phyloP scores from a whole-genome alignment of 2,113 vertebrate species.

The Odocoileus hemionus region DNA sequence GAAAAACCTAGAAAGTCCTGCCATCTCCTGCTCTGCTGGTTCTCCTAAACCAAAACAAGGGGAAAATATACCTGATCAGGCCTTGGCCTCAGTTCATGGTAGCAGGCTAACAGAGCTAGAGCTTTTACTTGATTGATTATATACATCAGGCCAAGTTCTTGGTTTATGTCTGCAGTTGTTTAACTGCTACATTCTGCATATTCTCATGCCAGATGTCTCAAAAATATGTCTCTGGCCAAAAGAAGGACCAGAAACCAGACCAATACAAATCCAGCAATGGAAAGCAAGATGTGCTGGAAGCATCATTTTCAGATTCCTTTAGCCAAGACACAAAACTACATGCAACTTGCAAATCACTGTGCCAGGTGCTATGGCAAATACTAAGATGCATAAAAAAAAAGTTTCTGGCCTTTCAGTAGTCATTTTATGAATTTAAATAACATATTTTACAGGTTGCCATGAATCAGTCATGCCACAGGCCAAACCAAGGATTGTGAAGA shows the following conservation, averaged over 20 bases:
- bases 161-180: neutral
- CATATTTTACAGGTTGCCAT: slow-evolving; percentile 5
- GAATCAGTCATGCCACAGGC: neutral
- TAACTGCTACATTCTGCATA: slow-evolving; percentile 21
- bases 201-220: neutral
- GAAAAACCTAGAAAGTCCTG: neutral
- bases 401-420: neutral
- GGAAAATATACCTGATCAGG: neutral
- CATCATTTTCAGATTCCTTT: slow-evolving; percentile 25
- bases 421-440: slow-evolving; percentile 35
- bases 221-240: neutral
- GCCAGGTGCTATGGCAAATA: neutral
- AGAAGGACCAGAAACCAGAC: neutral
- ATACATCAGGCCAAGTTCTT: neutral
- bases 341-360: slow-evolving; percentile 3
- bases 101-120: neutral
- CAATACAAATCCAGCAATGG: slow-evolving; percentile 5
- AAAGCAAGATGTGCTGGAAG: neutral
- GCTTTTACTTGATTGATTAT: slow-evolving; percentile 33
- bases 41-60: slow-evolving; percentile 29
- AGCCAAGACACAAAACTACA: neutral
- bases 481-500: slow-evolving; percentile 7
- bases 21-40: neutral
- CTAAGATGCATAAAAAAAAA: slow-evolving; percentile 9
- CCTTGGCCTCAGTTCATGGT: neutral